phyloP scores from a whole-genome alignment of 2,888 invertebrate genomes.

The Cryptosula pallasiana region DNA sequence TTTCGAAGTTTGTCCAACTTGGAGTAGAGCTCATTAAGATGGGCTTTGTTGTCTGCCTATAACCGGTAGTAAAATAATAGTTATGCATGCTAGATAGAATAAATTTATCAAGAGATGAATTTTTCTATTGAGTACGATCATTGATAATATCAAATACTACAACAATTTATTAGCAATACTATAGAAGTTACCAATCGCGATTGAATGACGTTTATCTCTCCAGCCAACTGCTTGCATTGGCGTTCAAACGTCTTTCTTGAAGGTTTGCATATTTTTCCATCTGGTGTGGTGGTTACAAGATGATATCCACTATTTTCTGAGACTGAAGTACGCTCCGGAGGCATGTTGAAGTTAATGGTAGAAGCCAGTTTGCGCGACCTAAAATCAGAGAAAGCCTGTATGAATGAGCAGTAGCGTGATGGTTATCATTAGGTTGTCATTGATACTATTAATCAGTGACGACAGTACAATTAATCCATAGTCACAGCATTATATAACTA shows the following conservation, averaged over 20 bases:
- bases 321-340: neutral
- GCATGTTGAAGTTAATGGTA: neutral
- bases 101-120: too few species aligned
- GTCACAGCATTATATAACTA: too few species aligned
- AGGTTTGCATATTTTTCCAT: constrained; percentile 19
- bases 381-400: too few species aligned
- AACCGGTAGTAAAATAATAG: neutral
- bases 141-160: too few species aligned
- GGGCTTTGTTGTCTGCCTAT: constrained; percentile 12
- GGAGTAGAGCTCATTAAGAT: neutral
- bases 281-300: neutral
- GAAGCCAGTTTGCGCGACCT: too few species aligned
- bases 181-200: neutral
- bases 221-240: constrained; percentile 9
- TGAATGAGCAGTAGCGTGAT: too few species aligned
- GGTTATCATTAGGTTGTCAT: too few species aligned
- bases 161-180: too few species aligned
- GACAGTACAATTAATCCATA: too few species aligned
- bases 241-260: constrained; percentile 23
- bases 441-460: too few species aligned
- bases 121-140: too few species aligned
- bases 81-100: neutral
- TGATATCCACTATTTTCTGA: neutral
- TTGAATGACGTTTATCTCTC: neutral
- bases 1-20: neutral